A percentile compares a stretch with the other conserved stretches of the same genome.
Evolutionary conservation across 1,140 invertebrate genomes (phyloP).

Genomic region (Zaprionus gabonicus): DNA sequence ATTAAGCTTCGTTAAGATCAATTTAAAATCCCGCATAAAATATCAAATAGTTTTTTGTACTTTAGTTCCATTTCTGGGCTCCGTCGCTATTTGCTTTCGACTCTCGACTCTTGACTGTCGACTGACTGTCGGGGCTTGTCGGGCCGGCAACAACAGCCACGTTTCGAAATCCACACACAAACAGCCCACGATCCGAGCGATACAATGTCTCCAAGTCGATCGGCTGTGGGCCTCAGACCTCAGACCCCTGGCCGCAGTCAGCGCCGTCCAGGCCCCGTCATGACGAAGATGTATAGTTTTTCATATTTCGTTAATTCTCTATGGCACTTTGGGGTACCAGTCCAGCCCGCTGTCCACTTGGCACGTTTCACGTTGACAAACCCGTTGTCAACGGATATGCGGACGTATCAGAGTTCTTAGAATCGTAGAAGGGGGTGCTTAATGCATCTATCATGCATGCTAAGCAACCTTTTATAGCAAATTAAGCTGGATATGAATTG

Average conservation of each 20-base stretch:
- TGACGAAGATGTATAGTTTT: conserved; percentile 76
- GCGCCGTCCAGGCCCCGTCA: conserved; percentile 15
- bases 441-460: background rate
- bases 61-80: conserved; percentile 71
- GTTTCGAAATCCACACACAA: conserved; percentile 64
- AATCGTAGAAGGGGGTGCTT: background rate
- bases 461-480: background rate
- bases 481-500: background rate
- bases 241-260: conserved; percentile 3
- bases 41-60: conserved; percentile 82
- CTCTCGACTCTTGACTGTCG: conserved; percentile 45
- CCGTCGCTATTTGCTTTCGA: conserved; percentile 54
- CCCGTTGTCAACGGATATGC: conserved; percentile 1
- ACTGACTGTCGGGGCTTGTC: conserved; percentile 22
- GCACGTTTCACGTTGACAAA: conserved; percentile 45
- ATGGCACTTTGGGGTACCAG: conserved; percentile 67
- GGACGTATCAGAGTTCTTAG: background rate
- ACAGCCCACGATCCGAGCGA: conserved; percentile 51
- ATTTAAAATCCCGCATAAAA: conserved; percentile 85
- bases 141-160: conserved; percentile 32
- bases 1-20: conserved; percentile 85
- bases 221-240: conserved; percentile 2
- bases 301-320: conserved; percentile 70
- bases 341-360: conserved; percentile 40
- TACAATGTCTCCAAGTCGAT: conserved; percentile 64